phyloP scores from a whole-genome alignment of 2,113 vertebrate genomes.

The Cyanoramphus novaezelandiae region DNA sequence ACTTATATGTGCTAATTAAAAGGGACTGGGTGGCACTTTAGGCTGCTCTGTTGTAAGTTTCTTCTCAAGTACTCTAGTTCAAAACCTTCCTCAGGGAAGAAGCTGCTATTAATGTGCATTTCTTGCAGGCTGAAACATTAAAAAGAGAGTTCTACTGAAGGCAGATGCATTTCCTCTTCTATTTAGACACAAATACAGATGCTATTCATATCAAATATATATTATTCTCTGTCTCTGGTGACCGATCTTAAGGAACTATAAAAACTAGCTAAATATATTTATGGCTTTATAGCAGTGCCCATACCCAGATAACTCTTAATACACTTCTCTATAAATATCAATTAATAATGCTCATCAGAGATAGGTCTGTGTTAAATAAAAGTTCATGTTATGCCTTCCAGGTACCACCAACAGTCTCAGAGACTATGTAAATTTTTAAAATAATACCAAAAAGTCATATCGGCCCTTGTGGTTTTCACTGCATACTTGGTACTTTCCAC shows the following conservation, averaged over 20 bases:
- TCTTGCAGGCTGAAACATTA: slow-evolving; percentile 60
- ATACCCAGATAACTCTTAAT: background rate
- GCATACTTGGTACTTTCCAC: background rate
- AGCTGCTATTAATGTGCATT: slow-evolving; percentile 66
- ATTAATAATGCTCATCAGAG: slow-evolving; percentile 20
- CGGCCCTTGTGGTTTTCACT: background rate
- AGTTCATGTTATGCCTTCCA: background rate
- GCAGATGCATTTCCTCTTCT: slow-evolving; percentile 42
- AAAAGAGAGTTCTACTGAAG: slow-evolving; percentile 43
- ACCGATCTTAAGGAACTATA: background rate
- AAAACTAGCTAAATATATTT: slow-evolving; percentile 8
- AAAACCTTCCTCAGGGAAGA: slow-evolving; percentile 57
- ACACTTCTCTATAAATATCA: background rate
- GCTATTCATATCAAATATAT: slow-evolving; percentile 27
- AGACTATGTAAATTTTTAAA: background rate
- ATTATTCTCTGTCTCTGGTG: slow-evolving; percentile 3
- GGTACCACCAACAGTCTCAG: background rate
- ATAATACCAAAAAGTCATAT: background rate
- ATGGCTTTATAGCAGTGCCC: background rate
- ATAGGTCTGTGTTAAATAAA: slow-evolving; percentile 3
- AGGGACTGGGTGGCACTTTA: slow-evolving; percentile 71
- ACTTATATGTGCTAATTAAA: slow-evolving; percentile 75
- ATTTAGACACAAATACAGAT: slow-evolving; percentile 43
- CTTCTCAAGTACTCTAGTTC: slow-evolving; percentile 54
- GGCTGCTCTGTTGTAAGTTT: slow-evolving; percentile 38